phyloP scores from a whole-genome alignment of 2,888 invertebrate species.

The Coelinius sp. region DNA sequence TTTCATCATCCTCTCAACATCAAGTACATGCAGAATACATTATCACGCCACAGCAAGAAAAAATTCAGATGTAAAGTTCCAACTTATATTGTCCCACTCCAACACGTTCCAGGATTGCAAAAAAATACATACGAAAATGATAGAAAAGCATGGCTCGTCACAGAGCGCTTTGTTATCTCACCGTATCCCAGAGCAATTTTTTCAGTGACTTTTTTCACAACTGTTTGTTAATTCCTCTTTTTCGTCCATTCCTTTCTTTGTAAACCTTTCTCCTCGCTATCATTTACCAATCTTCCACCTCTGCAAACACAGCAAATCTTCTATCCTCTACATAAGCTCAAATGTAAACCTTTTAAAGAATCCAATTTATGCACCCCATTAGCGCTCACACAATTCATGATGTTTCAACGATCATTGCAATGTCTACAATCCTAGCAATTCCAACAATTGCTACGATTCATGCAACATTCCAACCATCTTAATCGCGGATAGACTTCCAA shows the following conservation, averaged over 20 bases:
- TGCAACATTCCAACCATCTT: background rate
- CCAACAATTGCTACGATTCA: background rate
- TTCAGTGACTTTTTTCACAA: background rate
- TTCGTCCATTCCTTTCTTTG: background rate
- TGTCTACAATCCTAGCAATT: background rate
- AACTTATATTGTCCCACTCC: background rate
- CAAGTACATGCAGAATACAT: background rate
- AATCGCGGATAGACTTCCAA: background rate
- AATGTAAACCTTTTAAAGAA: background rate
- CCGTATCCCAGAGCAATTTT: background rate
- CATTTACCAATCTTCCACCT: conserved; percentile 1
- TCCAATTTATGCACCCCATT: background rate
- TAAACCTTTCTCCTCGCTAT: background rate
- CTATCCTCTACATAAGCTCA: background rate
- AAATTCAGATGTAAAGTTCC: background rate
- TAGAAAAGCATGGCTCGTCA: conserved; percentile 7
- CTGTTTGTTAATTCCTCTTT: background rate
- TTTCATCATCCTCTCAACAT: background rate
- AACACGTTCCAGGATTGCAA: background rate
- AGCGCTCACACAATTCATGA: background rate
- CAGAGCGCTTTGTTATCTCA: background rate
- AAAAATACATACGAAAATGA: conserved; percentile 1
- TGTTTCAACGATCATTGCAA: background rate
- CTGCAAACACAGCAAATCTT: conserved; percentile 2
- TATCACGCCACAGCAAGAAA: background rate